phyloP scores from a whole-genome alignment of 2,113 vertebrate species.

The Eulacestoma nigropectus region DNA sequence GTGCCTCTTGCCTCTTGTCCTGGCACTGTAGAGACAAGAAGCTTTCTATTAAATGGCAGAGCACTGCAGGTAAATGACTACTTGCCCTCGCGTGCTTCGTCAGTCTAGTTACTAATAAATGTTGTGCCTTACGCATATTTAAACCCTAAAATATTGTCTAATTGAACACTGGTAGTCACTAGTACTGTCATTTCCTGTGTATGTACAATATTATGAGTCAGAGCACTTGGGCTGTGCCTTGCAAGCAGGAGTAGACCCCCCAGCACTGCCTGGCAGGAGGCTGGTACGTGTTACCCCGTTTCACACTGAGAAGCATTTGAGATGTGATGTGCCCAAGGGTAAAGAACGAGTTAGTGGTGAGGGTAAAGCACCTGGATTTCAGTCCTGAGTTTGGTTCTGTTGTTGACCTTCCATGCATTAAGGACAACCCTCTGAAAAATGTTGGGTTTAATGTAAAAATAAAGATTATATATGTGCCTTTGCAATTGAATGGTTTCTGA shows the following conservation, averaged over 20 bases:
- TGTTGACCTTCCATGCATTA: not conserved
- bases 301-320: not conserved
- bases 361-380: not conserved
- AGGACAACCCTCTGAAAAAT: not conserved
- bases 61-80: not conserved
- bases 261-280: not conserved
- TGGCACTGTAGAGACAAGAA: not conserved
- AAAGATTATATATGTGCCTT: not conserved
- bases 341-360: not conserved
- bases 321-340: not conserved
- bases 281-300: not conserved
- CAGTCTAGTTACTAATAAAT: not conserved
- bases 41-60: not conserved
- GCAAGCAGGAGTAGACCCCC: not conserved
- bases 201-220: not conserved
- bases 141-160: constrained; percentile 50
- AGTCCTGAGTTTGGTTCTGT: not conserved
- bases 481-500: not conserved
- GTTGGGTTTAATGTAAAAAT: not conserved
- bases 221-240: not conserved
- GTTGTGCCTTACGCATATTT: constrained; percentile 37
- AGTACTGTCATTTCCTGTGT: not conserved
- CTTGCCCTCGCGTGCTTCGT: constrained; percentile 31
- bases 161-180: not conserved
- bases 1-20: not conserved